Evolutionary conservation across 2,113 vertebrate species (phyloP).

Genomic region (Agapornis roseicollis): DNA sequence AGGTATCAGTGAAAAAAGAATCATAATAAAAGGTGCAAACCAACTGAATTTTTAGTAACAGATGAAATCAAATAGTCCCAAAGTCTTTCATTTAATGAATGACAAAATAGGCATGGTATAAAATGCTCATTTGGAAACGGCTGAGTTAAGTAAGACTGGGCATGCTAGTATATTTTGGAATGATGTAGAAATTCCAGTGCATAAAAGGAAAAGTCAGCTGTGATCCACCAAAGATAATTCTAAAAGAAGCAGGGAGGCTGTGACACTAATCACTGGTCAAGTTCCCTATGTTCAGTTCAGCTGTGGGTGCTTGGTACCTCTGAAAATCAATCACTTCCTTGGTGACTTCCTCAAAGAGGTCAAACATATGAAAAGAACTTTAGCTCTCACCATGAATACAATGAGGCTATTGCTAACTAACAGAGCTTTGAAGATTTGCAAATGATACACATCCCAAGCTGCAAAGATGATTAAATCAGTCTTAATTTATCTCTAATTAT

Average conservation of each 20-base stretch:
- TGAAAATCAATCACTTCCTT: neutral
- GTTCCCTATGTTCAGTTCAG: neutral
- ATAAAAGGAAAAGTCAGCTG: neutral
- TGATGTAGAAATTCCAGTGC: neutral
- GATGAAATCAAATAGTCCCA: neutral
- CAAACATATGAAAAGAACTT: neutral
- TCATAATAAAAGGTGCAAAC: neutral
- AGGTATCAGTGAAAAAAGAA: neutral
- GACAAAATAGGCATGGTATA: neutral
- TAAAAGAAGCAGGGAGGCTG: neutral
- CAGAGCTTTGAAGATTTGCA: neutral
- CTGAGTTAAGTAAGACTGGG: neutral
- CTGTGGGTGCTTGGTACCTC: neutral
- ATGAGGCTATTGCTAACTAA: neutral
- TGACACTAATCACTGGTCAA: neutral
- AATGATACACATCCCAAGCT: neutral
- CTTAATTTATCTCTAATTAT: neutral
- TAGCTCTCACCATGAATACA: neutral
- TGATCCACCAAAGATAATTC: neutral
- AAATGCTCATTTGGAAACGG: neutral
- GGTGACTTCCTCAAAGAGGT: neutral
- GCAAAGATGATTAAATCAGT: neutral
- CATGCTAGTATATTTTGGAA: neutral
- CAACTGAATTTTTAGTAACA: neutral
- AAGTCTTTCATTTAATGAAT: neutral